Evolutionary conservation across 1,140 invertebrate genomes (phyloP), one percentile per base, ranked within the genome.

Genomic region (Spodoptera frugiperda): DNA sequence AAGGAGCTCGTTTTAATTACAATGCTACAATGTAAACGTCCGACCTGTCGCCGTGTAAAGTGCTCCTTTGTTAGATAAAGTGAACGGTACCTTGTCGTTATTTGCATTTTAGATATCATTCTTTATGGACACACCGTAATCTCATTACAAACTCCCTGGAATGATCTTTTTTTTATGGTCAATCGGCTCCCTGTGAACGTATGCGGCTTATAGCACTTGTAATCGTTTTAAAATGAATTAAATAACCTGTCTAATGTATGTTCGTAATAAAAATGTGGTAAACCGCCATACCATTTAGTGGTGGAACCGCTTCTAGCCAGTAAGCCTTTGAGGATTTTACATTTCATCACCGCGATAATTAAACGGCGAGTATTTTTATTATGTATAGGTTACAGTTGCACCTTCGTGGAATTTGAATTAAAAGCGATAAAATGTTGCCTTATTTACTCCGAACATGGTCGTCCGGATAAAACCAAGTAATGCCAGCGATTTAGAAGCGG

Each of bases 71-170:
- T 68, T 51, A 68, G 65, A 68, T 68, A 68, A 68, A 51, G 21
- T 53, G 17, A 68, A 68, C 49, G 65, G 49, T 33, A 68, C 65
- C 33, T 68, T 51, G 53, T 68, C 46, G 65, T 5, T 68, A 68
- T 68, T 68, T 51, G 65, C 65, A 68, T 68, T 68, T 68, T 53
- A 68, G 65, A 68, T 68, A 68, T n/a, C 49, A 68, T 51, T 53
- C 48, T 68, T 68, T 53, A 68, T 68, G 65, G 49, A 68, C 49
- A 68, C 65, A 33, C 30, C 14, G 49, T 68, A 33, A 68, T 68
- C 25, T 46, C 65, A 51, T 53, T 51, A 68, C 48, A 33, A 51
- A 17, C n/a, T 68, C 63, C 44, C 63, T 25, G 44, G 63, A 67
- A 68, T 9, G 49, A 53, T 68, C 65, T 53, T 68, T 53, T 68